Evolutionary conservation across 1,140 invertebrate genomes (phyloP).

Genomic region (Globodera rostochiensis): DNA sequence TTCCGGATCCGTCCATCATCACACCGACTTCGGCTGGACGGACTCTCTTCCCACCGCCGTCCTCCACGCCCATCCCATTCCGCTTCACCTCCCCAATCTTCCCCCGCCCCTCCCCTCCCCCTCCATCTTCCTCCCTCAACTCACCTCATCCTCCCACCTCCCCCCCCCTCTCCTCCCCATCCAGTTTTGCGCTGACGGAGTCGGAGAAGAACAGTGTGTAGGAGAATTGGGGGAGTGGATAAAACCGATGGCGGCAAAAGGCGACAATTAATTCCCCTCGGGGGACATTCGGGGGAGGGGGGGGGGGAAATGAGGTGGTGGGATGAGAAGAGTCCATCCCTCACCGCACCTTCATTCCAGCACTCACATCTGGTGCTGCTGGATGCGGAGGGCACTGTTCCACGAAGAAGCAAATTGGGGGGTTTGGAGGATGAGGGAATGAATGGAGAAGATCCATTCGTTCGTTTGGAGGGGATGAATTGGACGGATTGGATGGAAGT

Average conservation of each 20-base stretch:
- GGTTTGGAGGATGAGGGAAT: not conserved
- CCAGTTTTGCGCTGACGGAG: not conserved
- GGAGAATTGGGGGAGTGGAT: not conserved
- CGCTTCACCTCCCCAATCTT: constrained; percentile 2
- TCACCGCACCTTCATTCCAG: not conserved
- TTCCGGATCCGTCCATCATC: not conserved
- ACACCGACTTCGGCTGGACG: not conserved
- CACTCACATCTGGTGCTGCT: constrained; percentile 10
- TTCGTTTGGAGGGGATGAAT: too few species aligned
- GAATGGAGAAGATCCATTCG: not conserved
- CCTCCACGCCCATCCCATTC: not conserved
- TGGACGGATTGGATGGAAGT: not conserved
- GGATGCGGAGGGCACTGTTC: not conserved
- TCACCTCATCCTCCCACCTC: not conserved
- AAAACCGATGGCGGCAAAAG: constrained; percentile 20
- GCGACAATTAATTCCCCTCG: constrained; percentile 18
- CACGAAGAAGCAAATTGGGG: constrained; percentile 14
- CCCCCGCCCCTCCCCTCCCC: not conserved
- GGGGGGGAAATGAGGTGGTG: not conserved
- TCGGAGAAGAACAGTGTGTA: not conserved
- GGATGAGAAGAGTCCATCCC: not conserved
- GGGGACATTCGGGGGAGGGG: not conserved
- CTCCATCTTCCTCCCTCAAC: not conserved
- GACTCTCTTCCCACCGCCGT: not conserved
- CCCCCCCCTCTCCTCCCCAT: not conserved